Conservation (phyloP, 2,113 vertebrate species). For the Leptobrachium ailaonicum region DNA sequence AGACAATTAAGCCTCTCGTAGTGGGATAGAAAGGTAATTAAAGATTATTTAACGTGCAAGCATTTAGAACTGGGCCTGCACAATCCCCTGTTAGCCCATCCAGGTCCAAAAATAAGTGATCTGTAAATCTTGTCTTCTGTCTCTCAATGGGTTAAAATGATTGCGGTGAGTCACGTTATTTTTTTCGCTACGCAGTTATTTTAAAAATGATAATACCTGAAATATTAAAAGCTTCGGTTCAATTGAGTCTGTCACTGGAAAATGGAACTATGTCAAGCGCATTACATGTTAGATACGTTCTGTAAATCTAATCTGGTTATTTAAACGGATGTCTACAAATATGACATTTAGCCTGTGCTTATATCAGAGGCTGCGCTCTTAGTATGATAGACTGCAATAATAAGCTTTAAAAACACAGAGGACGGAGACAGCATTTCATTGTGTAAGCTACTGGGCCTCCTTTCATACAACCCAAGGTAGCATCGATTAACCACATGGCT, state of each 20-base stretch:
- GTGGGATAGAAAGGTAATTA: no score
- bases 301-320: slow-evolving; percentile 25
- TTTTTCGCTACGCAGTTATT: background rate
- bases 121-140: no score
- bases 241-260: slow-evolving; percentile 21
- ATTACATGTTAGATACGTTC: slow-evolving; percentile 29
- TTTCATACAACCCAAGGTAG: no score
- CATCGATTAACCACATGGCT: background rate
- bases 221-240: background rate
- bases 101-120: no score
- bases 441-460: background rate
- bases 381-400: background rate
- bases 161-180: no score
- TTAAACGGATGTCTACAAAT: slow-evolving; percentile 15
- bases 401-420: background rate
- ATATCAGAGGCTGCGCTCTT: background rate
- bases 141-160: no score
- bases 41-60: no score
- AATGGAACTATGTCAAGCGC: slow-evolving; percentile 12
- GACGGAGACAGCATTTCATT: background rate
- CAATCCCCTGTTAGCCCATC: no score
- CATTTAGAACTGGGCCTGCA: no score
- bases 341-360: slow-evolving; percentile 1
- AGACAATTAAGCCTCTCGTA: no score
- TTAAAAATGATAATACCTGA: background rate